phyloP scores from a whole-genome alignment of 2,113 vertebrate genomes.

The Antechinus flavipes region DNA sequence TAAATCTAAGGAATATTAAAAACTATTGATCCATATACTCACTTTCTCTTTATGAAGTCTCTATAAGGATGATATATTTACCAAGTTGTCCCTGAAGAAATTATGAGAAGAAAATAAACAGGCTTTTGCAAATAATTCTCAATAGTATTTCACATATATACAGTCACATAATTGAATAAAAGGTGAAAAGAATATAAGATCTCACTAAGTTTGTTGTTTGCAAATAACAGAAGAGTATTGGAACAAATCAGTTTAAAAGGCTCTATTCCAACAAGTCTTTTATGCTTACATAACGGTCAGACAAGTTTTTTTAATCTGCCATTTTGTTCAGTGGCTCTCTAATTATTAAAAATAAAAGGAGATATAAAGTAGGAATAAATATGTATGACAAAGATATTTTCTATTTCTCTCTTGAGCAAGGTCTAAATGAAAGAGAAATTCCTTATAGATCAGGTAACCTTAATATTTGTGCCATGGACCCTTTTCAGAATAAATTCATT shows the following conservation, averaged over 20 bases:
- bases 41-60: neutral
- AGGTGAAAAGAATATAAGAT: neutral
- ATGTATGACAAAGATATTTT: neutral
- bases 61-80: neutral
- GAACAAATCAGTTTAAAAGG: neutral
- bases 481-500: neutral
- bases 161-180: neutral
- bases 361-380: neutral
- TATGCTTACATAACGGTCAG: neutral
- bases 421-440: neutral
- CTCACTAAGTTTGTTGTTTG: neutral
- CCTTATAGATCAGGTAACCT: neutral
- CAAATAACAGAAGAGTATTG: neutral
- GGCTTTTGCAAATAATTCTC: neutral
- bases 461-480: neutral
- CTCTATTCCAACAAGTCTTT: neutral
- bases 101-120: neutral
- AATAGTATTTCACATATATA: neutral
- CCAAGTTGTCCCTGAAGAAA: neutral
- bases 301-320: neutral
- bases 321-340: neutral
- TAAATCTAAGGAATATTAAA: neutral
- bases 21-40: neutral
- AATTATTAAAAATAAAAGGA: neutral
- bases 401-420: neutral